A percentile compares a stretch with the other conserved stretches of the same genome.
These are phyloP conservation scores for Saimiri boliviensis DNA, from an alignment of 2,113 vertebrate genomes.

Conservation along the genomic window DNA sequence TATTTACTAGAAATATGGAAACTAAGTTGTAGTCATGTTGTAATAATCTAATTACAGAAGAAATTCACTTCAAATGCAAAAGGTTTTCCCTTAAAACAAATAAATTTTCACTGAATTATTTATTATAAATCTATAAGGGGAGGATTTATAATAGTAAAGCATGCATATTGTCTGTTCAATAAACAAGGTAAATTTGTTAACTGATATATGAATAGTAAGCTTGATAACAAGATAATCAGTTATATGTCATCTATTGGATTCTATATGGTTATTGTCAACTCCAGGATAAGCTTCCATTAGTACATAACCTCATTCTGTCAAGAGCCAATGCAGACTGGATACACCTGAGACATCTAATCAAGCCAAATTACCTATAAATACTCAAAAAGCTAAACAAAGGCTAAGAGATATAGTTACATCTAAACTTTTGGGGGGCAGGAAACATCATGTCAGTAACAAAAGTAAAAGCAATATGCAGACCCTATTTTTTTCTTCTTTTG, in stretches of 20 bases:
- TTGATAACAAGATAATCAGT: not conserved
- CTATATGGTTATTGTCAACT: not conserved
- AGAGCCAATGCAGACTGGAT: not conserved
- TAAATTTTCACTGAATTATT: not conserved
- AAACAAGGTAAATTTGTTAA: not conserved
- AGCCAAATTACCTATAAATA: not conserved
- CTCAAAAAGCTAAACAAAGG: not conserved
- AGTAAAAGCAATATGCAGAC: not conserved
- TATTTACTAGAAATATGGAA: not conserved
- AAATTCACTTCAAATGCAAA: not conserved
- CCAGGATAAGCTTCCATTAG: not conserved
- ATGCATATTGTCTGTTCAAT: not conserved
- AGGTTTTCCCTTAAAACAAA: not conserved
- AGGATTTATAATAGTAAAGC: not conserved
- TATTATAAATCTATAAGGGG: not conserved
- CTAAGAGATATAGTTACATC: not conserved
- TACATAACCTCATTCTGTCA: not conserved
- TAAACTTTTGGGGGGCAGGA: not conserved
- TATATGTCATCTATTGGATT: not conserved
- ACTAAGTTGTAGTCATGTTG: not conserved
- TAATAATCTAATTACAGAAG: not conserved
- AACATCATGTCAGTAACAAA: not conserved
- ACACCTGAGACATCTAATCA: not conserved
- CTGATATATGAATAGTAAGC: not conserved
- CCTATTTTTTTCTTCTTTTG: not conserved